Evolutionary conservation across 2,113 vertebrate genomes (phyloP).

Genomic region (Etheostoma spectabile): DNA sequence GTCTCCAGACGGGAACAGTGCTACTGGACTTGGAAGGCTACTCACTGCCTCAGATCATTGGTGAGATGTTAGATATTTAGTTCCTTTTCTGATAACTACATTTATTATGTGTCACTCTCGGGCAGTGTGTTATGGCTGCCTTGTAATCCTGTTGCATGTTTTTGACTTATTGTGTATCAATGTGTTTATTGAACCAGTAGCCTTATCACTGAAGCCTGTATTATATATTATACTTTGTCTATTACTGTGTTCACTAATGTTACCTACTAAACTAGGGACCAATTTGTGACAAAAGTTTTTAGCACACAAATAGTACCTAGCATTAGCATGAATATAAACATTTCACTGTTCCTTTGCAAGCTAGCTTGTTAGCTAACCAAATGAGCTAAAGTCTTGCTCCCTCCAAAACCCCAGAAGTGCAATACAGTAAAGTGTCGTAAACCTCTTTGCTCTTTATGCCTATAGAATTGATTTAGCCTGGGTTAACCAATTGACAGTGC

Average conservation of each 20-base stretch:
- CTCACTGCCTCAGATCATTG: conserved; percentile 95
- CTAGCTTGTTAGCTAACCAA: no score
- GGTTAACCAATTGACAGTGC: neutral
- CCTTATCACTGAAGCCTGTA: no score
- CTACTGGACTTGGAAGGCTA: conserved; percentile 93
- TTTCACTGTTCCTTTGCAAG: no score
- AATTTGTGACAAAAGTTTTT: neutral
- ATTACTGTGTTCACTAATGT: neutral
- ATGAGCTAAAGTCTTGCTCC: no score
- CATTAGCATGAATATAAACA: no score
- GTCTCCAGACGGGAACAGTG: conserved; percentile 94
- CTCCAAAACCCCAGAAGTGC: neutral
- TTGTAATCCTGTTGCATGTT: no score
- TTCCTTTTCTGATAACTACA: neutral
- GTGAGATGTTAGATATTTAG: conserved; percentile 75
- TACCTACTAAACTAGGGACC: neutral
- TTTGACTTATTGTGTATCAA: no score
- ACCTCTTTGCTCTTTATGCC: neutral
- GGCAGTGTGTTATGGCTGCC: no score
- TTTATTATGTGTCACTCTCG: neutral
- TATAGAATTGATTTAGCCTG: no score
- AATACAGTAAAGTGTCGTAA: neutral
- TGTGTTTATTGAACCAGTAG: no score
- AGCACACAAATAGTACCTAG: no score
- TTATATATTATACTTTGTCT: neutral